Base-by-base conservation (phyloP, 2,797 vertebrate species). In the Psittacula derbiana region DNA sequence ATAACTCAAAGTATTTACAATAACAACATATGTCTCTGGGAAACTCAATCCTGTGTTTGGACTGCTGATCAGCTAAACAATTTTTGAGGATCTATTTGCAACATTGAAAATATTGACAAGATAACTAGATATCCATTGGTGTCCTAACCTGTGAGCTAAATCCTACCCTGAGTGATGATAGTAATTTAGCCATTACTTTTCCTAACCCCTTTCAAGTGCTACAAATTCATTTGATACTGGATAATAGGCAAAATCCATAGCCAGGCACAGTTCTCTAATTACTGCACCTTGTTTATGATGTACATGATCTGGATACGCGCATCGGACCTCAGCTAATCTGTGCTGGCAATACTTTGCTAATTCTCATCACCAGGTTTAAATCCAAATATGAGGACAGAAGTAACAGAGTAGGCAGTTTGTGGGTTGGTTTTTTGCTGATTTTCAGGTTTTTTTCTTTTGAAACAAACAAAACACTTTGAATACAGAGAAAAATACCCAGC, bases 231-330 rank as follows among this genome's bases (percentile, higher is more conserved):
- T 55, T 61, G 64, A 25, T 55, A 73, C 4, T 65, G 31, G 12
- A n/a, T 65, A 43, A 53, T 19, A 58, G 23, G 18, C 12, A 81
- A 69, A 46, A 12, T 78, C 38, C 8, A 13, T 5, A 81, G 12
- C 8, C 13, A 79, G 70, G n/a, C 36, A 81, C 31, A 79, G 7
- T 73, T 87, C 16, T 82, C 36, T 47, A 19, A 24, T 47, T 52
- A 47, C 30, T 89, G 21, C 2, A 73, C 24, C 2, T 46, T 41
- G 16, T 36, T 67, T 28, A 18, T 17, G 4, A 67, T 28, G 11
- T 19, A 30, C 8, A 12, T 18, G 12, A 52, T 41, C 6, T 53
- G 8, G 17, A 84, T 75, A 72, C 1, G 10, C 0, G 0, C 15
- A 16, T 10, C 9, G 3, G 20, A 47, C 5, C 6, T 71, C 55